A percentile compares a stretch with the other conserved stretches of the same genome.
Evolutionary conservation across 2,113 vertebrate species (phyloP).

Genomic region (Pomatostomus ruficeps): DNA sequence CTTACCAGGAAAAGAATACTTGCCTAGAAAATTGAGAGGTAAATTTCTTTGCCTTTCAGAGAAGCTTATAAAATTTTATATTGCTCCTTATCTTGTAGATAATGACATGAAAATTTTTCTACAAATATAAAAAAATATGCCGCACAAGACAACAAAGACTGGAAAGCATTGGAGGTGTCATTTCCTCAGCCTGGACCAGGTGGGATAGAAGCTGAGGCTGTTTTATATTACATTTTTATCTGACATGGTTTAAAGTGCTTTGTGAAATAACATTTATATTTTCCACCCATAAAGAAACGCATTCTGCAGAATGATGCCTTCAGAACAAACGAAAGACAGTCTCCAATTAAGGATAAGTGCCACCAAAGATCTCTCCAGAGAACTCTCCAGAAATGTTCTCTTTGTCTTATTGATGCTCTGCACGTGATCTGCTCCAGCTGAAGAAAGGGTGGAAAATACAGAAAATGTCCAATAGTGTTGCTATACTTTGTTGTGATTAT

Average conservation of each 20-base stretch:
- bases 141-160: not conserved
- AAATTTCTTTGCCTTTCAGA: not conserved
- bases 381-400: not conserved
- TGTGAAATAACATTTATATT: not conserved
- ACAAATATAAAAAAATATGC: not conserved
- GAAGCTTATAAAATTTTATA: not conserved
- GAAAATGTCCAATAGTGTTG: not conserved
- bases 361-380: not conserved
- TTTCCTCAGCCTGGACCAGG: not conserved
- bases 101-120: not conserved
- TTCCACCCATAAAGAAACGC: not conserved
- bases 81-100: not conserved
- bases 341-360: slow-evolving; percentile 31
- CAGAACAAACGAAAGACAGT: slow-evolving; percentile 1
- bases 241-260: not conserved
- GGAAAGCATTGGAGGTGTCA: not conserved
- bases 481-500: not conserved
- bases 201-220: not conserved
- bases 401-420: slow-evolving; percentile 14
- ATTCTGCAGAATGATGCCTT: not conserved
- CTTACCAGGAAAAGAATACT: not conserved
- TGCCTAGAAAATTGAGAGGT: not conserved
- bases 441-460: not conserved
- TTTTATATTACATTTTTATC: not conserved
- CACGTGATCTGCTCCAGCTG: not conserved